phyloP scores from a whole-genome alignment of 2,797 vertebrate species.

The Zenarchopterus dispar region DNA sequence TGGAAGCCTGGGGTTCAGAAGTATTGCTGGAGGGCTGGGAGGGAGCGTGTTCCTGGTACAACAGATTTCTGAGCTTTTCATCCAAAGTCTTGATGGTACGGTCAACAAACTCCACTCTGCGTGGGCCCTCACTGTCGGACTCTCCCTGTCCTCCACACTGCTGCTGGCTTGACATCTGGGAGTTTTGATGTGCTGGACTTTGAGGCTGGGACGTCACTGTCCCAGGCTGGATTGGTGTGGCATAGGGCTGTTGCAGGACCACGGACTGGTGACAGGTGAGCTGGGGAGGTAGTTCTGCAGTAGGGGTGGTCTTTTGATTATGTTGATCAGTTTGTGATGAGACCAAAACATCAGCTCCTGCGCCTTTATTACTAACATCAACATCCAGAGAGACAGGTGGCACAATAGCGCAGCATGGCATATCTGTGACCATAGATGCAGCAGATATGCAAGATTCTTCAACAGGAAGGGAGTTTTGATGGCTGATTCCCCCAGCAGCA shows the following conservation, averaged over 20 bases:
- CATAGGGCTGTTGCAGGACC: slow-evolving; percentile 84
- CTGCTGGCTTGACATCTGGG: slow-evolving; percentile 73
- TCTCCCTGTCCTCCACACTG: slow-evolving; percentile 84
- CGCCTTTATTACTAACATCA: slow-evolving; percentile 49
- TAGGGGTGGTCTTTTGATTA: slow-evolving; percentile 67
- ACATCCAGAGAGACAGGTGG: slow-evolving; percentile 80
- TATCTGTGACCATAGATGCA: slow-evolving; percentile 75
- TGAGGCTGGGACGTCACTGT: slow-evolving; percentile 82
- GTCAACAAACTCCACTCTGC: slow-evolving; percentile 91
- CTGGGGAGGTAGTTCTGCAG: slow-evolving; percentile 64
- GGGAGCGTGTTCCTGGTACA: slow-evolving; percentile 87
- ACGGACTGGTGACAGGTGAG: slow-evolving; percentile 72
- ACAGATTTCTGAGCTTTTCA: slow-evolving; percentile 92
- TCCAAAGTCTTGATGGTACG: slow-evolving; percentile 96
- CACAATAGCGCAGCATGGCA: slow-evolving; percentile 83
- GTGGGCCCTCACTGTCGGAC: slow-evolving; percentile 91
- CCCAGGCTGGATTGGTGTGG: slow-evolving; percentile 69
- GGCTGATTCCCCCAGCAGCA: slow-evolving; percentile 27
- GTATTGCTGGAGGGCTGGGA: slow-evolving; percentile 63
- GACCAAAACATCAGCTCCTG: slow-evolving; percentile 31
- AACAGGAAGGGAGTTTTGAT: slow-evolving; percentile 56
- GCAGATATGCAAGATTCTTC: slow-evolving; percentile 74
- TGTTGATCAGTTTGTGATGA: slow-evolving; percentile 55
- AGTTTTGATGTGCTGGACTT: slow-evolving; percentile 80
- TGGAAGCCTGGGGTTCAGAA: slow-evolving; percentile 62